Evolutionary conservation across 2,888 invertebrate species (phyloP).

Genomic region (Xestobium rufovillosum): DNA sequence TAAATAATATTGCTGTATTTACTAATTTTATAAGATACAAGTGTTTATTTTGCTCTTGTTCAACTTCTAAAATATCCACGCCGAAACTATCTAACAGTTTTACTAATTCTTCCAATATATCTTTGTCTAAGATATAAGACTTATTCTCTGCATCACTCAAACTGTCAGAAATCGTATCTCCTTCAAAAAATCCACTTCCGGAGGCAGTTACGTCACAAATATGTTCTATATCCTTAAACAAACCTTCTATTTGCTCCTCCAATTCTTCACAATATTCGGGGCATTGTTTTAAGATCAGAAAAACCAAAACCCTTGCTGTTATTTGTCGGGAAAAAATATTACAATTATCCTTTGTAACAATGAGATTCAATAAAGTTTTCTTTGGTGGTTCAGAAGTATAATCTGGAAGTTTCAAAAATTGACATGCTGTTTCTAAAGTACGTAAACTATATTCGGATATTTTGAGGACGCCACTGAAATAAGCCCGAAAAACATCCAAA

Average conservation of each 20-base stretch:
- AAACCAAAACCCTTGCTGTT: constrained; percentile 30
- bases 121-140: constrained; percentile 18
- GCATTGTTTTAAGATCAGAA: constrained; percentile 34
- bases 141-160: constrained; percentile 12
- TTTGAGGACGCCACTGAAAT: constrained; percentile 38
- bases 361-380: constrained; percentile 27
- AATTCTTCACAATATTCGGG: constrained; percentile 22
- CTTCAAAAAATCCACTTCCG: constrained; percentile 22
- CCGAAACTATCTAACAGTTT: too few relatives aligned
- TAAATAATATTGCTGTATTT: background rate
- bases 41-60: background rate
- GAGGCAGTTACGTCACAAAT: constrained; percentile 32
- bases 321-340: constrained; percentile 19
- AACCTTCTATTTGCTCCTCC: constrained; percentile 9
- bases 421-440: constrained; percentile 38
- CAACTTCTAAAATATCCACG: too few relatives aligned
- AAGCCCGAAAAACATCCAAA: constrained; percentile 39
- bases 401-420: constrained; percentile 33
- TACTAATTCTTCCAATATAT: too few relatives aligned
- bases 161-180: background rate
- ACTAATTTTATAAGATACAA: background rate
- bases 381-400: constrained; percentile 22
- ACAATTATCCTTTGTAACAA: constrained; percentile 26
- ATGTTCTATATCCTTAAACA: constrained; percentile 28
- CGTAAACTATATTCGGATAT: constrained; percentile 37